Base-by-base conservation (phyloP, 2,797 vertebrate genomes). In the Lindbergichthys nudifrons region DNA sequence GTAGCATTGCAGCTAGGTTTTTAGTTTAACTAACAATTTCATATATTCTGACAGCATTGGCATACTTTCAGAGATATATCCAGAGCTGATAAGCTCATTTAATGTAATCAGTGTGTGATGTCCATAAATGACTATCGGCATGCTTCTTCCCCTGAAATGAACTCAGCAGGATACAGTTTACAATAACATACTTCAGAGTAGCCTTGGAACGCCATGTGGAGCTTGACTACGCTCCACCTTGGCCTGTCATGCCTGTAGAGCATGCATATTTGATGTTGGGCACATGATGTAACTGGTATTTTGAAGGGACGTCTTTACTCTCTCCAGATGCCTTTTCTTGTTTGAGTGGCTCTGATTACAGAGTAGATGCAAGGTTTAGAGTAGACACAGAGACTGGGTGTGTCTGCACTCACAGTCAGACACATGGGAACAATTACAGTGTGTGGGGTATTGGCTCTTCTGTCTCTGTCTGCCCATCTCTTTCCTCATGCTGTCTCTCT, bases 381-480 rank as follows among this genome's bases (percentile, higher is more conserved):
- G 87, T 43, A 82, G 83, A 84, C 75, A 60, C 60, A 71, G 75
- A 83, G 79, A 52, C 83, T 67, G 84, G 91, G 90, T 76, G 90
- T 92, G 91, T 77, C 89, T 85, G 68, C 65, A 39, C 85, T 84
- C 83, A 4, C 54, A 63, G 67, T 75, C 75, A 61, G 69, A 89
- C 92, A 87, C 82, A 92, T 90, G 91, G 92, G 77, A 88, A 82
- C 85, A 89, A 90, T 94, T 93, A 91, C 73, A 81, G 76, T 62
- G 60, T 80, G 88, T 82, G 85, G 81, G 87, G 85, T 58, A 80
- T 42, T 56, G 75, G 73, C 73, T 83, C 79, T 46, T 73, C 70
- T 79, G 41, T 79, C 65, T 75, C 54, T 59, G 51, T 59, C 77
- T 75, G 51, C 21, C 56, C 64, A 45, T 83, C 60, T 77, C 45